A percentile compares a stretch with the other conserved stretches of the same genome.
phyloP scores from a whole-genome alignment of 2,888 invertebrate species.

The Molorchus minor region DNA sequence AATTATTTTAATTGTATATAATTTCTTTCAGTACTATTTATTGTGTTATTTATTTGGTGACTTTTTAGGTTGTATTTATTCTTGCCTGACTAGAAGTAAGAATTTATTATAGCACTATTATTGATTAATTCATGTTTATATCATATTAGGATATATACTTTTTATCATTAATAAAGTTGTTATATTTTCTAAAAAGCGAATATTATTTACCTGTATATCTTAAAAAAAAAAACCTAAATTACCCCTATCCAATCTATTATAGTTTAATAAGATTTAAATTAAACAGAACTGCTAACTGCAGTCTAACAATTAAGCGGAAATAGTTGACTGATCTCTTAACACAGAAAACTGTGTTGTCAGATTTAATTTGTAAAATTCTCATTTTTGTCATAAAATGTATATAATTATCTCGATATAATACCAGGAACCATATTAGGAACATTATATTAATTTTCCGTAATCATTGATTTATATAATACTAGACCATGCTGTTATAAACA shows the following conservation, averaged over 20 bases:
- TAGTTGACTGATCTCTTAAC: too few relatives aligned
- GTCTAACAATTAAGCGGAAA: too few relatives aligned
- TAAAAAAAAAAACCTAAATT: neutral
- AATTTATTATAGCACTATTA: constrained; percentile 46
- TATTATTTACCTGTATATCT: too few relatives aligned
- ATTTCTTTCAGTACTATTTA: constrained; percentile 40
- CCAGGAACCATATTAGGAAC: too few relatives aligned
- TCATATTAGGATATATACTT: constrained; percentile 54
- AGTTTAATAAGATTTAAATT: neutral
- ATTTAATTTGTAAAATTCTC: too few relatives aligned
- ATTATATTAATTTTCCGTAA: too few relatives aligned
- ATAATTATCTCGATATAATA: too few relatives aligned
- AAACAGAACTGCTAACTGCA: too few relatives aligned
- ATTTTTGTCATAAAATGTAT: too few relatives aligned
- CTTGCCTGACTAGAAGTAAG: constrained; percentile 53
- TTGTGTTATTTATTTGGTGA: constrained; percentile 45
- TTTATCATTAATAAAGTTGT: constrained; percentile 58
- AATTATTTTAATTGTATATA: constrained; percentile 34
- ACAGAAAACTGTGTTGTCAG: too few relatives aligned
- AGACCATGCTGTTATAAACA: too few relatives aligned
- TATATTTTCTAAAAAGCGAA: constrained; percentile 58
- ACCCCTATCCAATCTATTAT: neutral
- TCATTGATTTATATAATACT: too few relatives aligned
- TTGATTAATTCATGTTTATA: constrained; percentile 52
- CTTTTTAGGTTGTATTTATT: constrained; percentile 46